Conservation (phyloP, 1,140 invertebrate species). For the Macrobrachium rosenbergii region DNA sequence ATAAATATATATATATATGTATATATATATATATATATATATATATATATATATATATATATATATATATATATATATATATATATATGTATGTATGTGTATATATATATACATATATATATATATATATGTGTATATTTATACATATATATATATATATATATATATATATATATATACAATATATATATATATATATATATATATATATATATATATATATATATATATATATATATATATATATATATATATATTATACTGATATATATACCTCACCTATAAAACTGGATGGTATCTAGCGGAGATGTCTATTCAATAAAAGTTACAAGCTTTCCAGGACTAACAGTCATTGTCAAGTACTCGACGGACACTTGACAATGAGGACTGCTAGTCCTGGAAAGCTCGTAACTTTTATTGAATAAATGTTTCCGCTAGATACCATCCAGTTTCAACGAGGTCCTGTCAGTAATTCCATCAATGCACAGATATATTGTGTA, state of each 20-base stretch:
- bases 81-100: background rate
- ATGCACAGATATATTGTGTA: no score
- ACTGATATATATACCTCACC: background rate
- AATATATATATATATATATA: background rate
- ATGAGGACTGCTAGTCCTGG: no score
- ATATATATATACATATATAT: constrained; percentile 19
- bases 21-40: background rate
- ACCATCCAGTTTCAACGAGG: no score
- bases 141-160: constrained; percentile 19
- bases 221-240: background rate
- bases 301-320: no score
- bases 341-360: no score
- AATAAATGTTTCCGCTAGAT: no score
- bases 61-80: background rate
- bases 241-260: constrained; percentile 17
- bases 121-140: constrained; percentile 19
- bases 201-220: background rate
- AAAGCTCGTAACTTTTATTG: no score
- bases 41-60: background rate
- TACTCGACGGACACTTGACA: no score
- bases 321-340: no score
- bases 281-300: no score
- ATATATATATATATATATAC: constrained; percentile 7
- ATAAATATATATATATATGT: background rate
- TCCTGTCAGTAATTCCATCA: no score